These are phyloP conservation scores for Drosophila sulfurigaster DNA, from an alignment of 1,140 invertebrate genomes.

Conservation along the genomic window DNA sequence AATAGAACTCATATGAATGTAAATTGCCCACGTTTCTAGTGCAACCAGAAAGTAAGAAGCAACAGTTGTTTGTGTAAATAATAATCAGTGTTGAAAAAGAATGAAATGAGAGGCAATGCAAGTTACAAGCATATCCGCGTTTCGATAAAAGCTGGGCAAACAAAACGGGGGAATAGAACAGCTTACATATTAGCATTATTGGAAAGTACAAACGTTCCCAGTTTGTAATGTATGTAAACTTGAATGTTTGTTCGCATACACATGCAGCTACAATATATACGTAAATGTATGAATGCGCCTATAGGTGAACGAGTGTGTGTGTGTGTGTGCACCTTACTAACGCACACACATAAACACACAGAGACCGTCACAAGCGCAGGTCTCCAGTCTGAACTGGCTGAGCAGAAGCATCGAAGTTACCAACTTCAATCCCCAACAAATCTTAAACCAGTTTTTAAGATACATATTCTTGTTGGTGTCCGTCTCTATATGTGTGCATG, in stretches of 20 bases:
- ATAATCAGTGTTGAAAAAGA: conserved; percentile 19
- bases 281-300: conserved; percentile 18
- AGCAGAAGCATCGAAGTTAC: conserved; percentile 66
- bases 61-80: conserved; percentile 39
- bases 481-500: conserved; percentile 37
- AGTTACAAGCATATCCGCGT: conserved; percentile 16
- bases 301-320: conserved; percentile 37
- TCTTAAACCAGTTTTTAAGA: conserved; percentile 82
- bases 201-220: conserved; percentile 42
- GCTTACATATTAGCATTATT: conserved; percentile 28
- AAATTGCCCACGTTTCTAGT: conserved; percentile 35
- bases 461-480: conserved; percentile 70
- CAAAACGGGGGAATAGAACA: conserved; percentile 27
- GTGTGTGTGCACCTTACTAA: conserved; percentile 56
- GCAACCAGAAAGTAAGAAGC: conserved; percentile 20
- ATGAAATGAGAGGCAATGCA: conserved; percentile 8
- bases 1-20: background rate
- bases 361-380: conserved; percentile 24
- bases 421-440: conserved; percentile 77
- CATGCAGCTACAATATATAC: conserved; percentile 24
- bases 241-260: conserved; percentile 21
- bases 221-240: conserved; percentile 38
- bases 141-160: conserved; percentile 23
- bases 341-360: conserved; percentile 17
- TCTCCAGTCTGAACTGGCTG: conserved; percentile 36